Evolutionary conservation across 2,888 invertebrate genomes (phyloP).

Genomic region (Phorcus lineatus): DNA sequence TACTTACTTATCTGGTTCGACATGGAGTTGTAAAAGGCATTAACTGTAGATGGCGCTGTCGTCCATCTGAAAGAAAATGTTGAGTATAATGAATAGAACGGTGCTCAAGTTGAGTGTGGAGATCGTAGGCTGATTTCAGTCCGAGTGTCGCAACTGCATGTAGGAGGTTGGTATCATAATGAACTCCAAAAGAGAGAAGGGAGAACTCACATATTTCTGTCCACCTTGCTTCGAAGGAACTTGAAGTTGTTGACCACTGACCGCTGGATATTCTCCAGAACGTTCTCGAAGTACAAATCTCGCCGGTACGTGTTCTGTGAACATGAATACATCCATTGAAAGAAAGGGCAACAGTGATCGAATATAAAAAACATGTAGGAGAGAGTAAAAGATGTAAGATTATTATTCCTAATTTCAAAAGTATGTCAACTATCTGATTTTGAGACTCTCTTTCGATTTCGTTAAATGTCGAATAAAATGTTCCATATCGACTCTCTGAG

Average conservation of each 20-base stretch:
- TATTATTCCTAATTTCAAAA: too few species aligned
- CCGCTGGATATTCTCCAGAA: constrained; percentile 47
- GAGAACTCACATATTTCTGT: constrained; percentile 48
- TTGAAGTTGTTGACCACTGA: constrained; percentile 47
- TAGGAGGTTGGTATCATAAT: too few species aligned
- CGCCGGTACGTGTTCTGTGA: constrained; percentile 45
- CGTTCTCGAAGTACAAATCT: constrained; percentile 62
- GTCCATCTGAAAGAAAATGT: constrained; percentile 63
- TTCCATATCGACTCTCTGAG: too few species aligned
- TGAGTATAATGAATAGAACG: not conserved
- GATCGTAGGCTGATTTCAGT: too few species aligned
- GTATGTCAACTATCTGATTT: too few species aligned
- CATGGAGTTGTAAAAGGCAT: constrained; percentile 94
- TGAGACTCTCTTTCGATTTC: too few species aligned
- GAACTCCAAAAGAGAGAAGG: too few species aligned
- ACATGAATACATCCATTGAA: not conserved
- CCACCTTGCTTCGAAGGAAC: constrained; percentile 52
- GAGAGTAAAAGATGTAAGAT: not conserved
- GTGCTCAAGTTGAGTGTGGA: not conserved
- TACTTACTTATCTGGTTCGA: constrained; percentile 90
- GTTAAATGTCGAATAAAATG: too few species aligned
- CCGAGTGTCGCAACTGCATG: too few species aligned
- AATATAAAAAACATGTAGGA: not conserved
- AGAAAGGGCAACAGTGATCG: not conserved
- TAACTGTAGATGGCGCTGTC: constrained; percentile 80